Evolutionary conservation across 2,113 vertebrate genomes (phyloP).

Genomic region (Oophaga pumilio): DNA sequence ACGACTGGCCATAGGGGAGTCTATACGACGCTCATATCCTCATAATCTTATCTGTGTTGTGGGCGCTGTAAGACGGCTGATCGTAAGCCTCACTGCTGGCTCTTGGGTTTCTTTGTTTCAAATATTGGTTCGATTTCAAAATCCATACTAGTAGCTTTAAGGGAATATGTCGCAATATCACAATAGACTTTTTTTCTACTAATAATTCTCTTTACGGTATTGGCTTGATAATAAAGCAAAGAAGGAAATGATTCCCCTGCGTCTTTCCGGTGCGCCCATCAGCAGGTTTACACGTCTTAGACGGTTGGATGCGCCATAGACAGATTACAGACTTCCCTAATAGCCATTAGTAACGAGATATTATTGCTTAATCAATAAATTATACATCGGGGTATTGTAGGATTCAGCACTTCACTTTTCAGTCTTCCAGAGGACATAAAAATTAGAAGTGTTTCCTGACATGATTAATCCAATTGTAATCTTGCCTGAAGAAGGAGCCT

Average conservation of each 20-base stretch:
- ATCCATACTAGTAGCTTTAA: background rate
- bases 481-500: no score
- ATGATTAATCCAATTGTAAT: no score
- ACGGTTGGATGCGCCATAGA: no score
- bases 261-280: background rate
- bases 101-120: background rate
- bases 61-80: background rate
- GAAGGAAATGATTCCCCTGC: background rate
- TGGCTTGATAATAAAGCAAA: background rate
- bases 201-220: background rate
- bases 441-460: no score
- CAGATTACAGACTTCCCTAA: no score
- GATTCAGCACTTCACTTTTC: no score
- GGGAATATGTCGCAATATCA: background rate
- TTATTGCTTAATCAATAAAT: no score
- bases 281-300: background rate
- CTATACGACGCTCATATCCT: background rate
- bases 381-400: no score
- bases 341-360: no score
- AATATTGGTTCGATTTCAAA: background rate
- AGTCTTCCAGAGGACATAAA: no score
- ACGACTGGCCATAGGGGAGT: background rate
- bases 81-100: background rate
- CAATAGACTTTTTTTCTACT: background rate
- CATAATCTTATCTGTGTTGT: background rate